These are phyloP conservation scores for Venusia cambrica DNA, from an alignment of 2,888 invertebrate species.

Conservation along the genomic window DNA sequence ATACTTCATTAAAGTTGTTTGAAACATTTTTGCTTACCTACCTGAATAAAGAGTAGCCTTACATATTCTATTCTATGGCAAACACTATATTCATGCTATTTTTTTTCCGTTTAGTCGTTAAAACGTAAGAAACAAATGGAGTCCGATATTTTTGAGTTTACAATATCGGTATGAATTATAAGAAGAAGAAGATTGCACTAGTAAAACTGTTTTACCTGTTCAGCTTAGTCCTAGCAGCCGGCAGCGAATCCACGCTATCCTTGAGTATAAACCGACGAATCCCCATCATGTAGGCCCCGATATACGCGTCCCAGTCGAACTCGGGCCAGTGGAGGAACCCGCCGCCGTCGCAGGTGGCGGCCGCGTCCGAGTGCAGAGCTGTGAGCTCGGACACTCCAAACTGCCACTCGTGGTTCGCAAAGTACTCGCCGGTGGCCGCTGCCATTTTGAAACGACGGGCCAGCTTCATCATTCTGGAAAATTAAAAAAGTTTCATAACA, in stretches of 20 bases:
- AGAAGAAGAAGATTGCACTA: no score
- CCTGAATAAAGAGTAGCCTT: no score
- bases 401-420: conserved; percentile 92
- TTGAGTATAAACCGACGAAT: conserved; percentile 91
- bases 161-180: no score
- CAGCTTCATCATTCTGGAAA: conserved; percentile 90
- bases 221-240: conserved; percentile 83
- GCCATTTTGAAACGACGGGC: conserved; percentile 90
- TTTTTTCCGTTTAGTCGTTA: no score
- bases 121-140: no score
- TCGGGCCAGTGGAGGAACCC: conserved; percentile 83
- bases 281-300: conserved; percentile 90
- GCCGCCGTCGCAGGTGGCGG: conserved; percentile 72
- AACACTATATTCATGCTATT: no score
- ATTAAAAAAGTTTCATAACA: conserved; percentile 22
- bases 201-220: conserved; percentile 70
- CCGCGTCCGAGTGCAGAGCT: conserved; percentile 78
- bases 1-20: not conserved
- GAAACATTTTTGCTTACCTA: no score
- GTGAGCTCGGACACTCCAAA: conserved; percentile 85
- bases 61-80: no score
- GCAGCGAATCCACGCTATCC: conserved; percentile 85
- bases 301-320: conserved; percentile 90
- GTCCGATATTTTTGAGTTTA: no score
- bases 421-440: conserved; percentile 90